phyloP scores from a whole-genome alignment of 2,113 vertebrate species.

The Notothenia rossii region DNA sequence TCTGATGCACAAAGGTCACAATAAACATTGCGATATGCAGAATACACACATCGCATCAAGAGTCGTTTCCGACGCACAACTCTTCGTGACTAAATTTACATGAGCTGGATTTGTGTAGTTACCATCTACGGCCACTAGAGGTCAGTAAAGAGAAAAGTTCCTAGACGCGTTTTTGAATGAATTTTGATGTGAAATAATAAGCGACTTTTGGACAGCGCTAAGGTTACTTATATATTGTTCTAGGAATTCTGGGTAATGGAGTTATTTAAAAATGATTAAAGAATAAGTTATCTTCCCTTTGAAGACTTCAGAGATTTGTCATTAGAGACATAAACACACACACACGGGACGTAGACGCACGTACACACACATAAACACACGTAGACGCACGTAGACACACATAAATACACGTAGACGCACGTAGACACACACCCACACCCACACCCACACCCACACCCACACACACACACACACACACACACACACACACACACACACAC shows the following conservation, averaged over 20 bases:
- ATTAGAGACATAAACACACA: neutral
- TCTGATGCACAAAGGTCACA: neutral
- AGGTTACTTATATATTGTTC: too few species aligned
- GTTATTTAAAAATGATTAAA: neutral
- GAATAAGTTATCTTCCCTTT: too few species aligned
- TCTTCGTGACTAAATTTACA: neutral
- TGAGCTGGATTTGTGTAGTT: neutral
- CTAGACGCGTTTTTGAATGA: neutral
- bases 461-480: too few species aligned
- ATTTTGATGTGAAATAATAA: neutral
- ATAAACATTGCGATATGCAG: neutral
- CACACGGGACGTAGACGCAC: too few species aligned
- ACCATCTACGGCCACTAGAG: constrained; percentile 12
- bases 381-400: too few species aligned
- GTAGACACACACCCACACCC: neutral
- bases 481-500: too few species aligned
- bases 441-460: too few species aligned
- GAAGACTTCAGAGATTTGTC: too few species aligned
- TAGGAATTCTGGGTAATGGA: neutral
- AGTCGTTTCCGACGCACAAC: neutral
- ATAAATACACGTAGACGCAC: too few species aligned
- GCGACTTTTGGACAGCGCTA: neutral
- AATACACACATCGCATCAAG: neutral
- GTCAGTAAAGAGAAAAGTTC: constrained; percentile 21
- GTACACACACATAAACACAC: too few species aligned